phyloP scores from a whole-genome alignment of 2,113 vertebrate species.

The Chaetorhynchus papuensis region DNA sequence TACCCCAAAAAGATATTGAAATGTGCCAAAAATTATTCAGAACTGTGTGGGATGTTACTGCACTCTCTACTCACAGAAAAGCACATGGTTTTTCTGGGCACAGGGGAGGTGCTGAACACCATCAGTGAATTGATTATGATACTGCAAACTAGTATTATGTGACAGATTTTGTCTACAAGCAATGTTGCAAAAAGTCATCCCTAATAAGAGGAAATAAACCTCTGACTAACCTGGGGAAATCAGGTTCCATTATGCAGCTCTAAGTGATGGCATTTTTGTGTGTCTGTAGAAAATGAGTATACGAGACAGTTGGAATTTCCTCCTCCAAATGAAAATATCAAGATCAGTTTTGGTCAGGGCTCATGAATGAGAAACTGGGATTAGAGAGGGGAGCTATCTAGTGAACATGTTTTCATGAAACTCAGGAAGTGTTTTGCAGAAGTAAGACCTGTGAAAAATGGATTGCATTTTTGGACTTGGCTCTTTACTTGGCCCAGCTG shows the following conservation, averaged over 20 bases:
- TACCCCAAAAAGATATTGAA: not conserved
- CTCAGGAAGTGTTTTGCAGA: not conserved
- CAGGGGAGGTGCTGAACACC: not conserved
- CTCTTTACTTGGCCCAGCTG: not conserved
- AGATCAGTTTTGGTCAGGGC: not conserved
- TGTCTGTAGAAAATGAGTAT: not conserved
- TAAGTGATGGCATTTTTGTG: not conserved
- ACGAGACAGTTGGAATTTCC: not conserved
- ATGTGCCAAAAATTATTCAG: not conserved
- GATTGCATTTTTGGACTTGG: not conserved
- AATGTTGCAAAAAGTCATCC: not conserved
- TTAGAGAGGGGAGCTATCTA: not conserved
- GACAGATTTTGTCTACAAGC: not conserved
- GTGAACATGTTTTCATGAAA: not conserved
- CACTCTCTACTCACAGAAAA: not conserved
- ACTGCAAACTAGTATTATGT: not conserved
- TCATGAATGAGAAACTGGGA: not conserved
- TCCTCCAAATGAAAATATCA: conserved; percentile 4
- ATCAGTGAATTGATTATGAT: not conserved
- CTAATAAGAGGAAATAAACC: not conserved
- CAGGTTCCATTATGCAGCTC: not conserved
- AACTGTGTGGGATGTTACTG: not conserved
- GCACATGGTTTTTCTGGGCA: not conserved
- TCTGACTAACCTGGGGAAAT: not conserved
- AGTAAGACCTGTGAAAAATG: not conserved